Evolutionary conservation across 2,113 vertebrate species (phyloP).

Genomic region (Cichladusa arquata): DNA sequence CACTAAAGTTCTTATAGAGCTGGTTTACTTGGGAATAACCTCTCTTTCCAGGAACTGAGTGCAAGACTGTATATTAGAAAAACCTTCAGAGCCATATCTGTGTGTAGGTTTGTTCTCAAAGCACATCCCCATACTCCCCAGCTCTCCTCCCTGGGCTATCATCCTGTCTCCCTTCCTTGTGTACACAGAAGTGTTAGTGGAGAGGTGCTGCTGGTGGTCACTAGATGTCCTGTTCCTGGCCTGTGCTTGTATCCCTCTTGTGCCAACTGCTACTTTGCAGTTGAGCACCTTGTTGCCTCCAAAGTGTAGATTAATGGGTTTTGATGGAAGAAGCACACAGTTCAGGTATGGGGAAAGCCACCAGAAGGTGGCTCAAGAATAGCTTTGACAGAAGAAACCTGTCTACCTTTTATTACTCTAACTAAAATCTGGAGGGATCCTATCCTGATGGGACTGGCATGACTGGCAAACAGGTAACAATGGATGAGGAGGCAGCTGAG

Average conservation of each 20-base stretch:
- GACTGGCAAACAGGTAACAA: background rate
- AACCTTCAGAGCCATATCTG: background rate
- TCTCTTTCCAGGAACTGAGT: background rate
- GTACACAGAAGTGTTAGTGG: background rate
- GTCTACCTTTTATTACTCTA: background rate
- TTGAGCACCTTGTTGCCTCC: background rate
- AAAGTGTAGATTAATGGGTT: background rate
- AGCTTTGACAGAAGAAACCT: background rate
- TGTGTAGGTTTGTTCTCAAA: background rate
- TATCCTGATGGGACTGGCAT: background rate
- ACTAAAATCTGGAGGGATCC: background rate
- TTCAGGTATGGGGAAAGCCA: rapidly evolving
- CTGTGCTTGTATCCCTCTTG: background rate
- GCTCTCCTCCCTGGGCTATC: background rate
- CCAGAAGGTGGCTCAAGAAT: background rate
- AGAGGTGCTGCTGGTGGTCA: background rate
- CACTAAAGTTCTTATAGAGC: background rate
- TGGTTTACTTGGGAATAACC: background rate
- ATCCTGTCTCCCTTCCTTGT: background rate
- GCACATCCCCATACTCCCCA: background rate
- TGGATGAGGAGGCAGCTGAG: background rate
- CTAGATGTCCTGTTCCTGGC: background rate
- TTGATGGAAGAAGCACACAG: background rate
- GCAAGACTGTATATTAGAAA: background rate
- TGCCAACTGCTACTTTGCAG: background rate